These are phyloP conservation scores for Clostera curtula DNA, from an alignment of 2,888 invertebrate species.

Conservation along the genomic window DNA sequence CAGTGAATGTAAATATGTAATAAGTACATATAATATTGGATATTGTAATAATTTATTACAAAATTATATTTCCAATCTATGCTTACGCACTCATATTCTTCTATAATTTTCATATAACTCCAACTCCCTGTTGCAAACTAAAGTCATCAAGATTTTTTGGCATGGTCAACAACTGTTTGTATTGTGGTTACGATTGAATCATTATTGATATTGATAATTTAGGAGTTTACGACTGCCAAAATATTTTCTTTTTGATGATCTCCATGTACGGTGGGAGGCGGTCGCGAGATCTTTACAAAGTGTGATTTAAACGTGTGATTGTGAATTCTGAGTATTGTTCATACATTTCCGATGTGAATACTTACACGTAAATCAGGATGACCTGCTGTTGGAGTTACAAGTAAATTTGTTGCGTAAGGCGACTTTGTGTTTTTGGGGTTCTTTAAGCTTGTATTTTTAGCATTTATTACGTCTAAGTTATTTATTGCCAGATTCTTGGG, in stretches of 20 bases:
- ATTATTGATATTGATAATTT: conserved; percentile 10
- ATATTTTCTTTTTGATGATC: conserved; percentile 8
- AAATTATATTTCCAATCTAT: too few species aligned
- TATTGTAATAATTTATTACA: too few species aligned
- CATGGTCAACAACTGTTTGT: conserved; percentile 29
- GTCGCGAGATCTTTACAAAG: conserved; percentile 15
- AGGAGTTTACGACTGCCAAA: conserved; percentile 6
- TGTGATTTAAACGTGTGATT: conserved; percentile 27
- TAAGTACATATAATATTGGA: too few species aligned
- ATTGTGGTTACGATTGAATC: conserved; percentile 20
- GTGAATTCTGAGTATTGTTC: conserved; percentile 28
- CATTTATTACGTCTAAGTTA: too few species aligned
- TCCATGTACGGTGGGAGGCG: conserved; percentile 7
- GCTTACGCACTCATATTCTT: too few species aligned
- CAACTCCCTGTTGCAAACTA: too few species aligned
- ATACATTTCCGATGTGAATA: conserved; percentile 21
- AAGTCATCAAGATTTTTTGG: conserved; percentile 22
- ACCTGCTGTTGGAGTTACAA: conserved; percentile 27
- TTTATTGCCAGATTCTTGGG: too few species aligned
- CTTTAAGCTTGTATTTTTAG: too few species aligned
- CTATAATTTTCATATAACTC: too few species aligned
- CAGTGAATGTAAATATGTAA: too few species aligned
- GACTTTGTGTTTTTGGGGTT: conserved; percentile 16
- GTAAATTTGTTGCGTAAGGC: conserved; percentile 23
- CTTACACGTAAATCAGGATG: conserved; percentile 35